Evolutionary conservation across 2,888 invertebrate species (phyloP).

Genomic region (Myopa testacea): DNA sequence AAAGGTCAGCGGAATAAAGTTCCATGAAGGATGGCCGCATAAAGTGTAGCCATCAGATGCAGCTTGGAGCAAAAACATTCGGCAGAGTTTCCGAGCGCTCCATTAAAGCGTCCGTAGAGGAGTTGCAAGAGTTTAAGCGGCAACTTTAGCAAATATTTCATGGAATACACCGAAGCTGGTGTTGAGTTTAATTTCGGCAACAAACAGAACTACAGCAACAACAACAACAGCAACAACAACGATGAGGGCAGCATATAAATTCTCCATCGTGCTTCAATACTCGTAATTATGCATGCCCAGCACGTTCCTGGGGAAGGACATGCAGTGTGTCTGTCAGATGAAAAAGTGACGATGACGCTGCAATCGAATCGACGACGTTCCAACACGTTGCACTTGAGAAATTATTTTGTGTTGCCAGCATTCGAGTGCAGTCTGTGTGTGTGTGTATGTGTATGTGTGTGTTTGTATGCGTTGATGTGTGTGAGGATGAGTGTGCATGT

Average conservation of each 20-base stretch:
- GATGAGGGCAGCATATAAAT: neutral
- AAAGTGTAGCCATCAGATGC: neutral
- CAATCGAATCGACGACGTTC: conserved; percentile 37
- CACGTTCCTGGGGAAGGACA: conserved; percentile 39
- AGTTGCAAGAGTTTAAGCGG: no score
- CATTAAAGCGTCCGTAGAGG: no score
- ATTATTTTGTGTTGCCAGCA: conserved; percentile 4
- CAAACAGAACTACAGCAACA: neutral
- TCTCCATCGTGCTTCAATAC: neutral
- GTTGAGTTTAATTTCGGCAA: neutral
- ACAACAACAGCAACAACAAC: conserved; percentile 23
- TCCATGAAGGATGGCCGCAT: neutral
- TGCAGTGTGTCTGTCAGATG: neutral
- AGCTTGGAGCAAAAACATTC: neutral
- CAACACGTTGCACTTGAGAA: conserved; percentile 36
- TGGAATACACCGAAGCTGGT: neutral
- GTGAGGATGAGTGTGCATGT: no score
- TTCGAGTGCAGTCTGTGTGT: neutral
- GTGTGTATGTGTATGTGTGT: conserved; percentile 4
- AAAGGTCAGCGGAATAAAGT: neutral
- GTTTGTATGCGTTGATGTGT: neutral
- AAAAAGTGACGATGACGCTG: conserved; percentile 39
- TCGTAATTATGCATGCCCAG: conserved; percentile 34
- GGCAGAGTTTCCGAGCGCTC: neutral
- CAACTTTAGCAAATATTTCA: no score